Conservation (phyloP, 2,888 invertebrate genomes). For the Esperia sulphurella region DNA sequence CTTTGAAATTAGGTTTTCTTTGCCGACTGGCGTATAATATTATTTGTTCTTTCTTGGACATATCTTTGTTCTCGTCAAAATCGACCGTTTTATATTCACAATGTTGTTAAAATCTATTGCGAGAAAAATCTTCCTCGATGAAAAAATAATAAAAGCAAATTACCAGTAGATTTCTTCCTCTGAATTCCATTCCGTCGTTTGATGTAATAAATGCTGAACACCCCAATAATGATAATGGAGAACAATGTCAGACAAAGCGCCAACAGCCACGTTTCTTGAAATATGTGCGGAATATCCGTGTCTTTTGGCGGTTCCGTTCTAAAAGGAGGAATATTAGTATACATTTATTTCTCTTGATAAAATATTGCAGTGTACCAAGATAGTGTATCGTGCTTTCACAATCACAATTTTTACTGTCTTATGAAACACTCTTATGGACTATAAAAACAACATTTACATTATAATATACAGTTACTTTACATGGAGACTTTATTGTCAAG, state of each 20-base stretch:
- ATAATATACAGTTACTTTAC: no score
- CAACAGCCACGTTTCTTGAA: slow-evolving; percentile 70
- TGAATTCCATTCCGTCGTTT: slow-evolving; percentile 62
- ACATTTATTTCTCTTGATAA: not conserved
- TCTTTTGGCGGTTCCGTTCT: slow-evolving; percentile 73
- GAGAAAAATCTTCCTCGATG: no score
- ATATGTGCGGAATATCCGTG: slow-evolving; percentile 59
- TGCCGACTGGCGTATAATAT: no score
- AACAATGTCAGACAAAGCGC: slow-evolving; percentile 63
- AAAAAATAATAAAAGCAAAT: slow-evolving; percentile 10
- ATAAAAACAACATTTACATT: no score
- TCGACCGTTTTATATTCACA: no score
- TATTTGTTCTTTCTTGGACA: no score
- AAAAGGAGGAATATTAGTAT: slow-evolving; percentile 14
- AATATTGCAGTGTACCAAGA: not conserved
- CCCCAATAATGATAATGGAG: slow-evolving; percentile 60
- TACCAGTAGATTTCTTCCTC: slow-evolving; percentile 68
- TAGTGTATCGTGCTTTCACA: not conserved
- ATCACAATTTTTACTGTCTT: no score
- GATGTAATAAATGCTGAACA: slow-evolving; percentile 67
- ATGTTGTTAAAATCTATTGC: no score
- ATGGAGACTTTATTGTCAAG: no score
- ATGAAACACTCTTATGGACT: no score
- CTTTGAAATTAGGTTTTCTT: no score
- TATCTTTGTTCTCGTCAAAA: no score